These are phyloP conservation scores for Erannis defoliaria DNA, from an alignment of 2,888 invertebrate species.

Conservation along the genomic window DNA sequence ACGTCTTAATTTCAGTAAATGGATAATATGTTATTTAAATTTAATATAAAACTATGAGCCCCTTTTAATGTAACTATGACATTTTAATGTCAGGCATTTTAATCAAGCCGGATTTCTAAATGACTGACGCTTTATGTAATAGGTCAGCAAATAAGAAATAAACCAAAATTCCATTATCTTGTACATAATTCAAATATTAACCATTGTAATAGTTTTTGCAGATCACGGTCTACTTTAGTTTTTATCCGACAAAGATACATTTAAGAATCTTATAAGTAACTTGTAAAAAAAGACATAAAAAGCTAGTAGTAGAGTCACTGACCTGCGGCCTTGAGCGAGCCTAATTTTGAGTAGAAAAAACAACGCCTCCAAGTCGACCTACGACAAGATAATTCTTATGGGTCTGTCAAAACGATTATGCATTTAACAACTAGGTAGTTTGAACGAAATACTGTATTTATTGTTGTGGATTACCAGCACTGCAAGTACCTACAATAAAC, in stretches of 20 bases:
- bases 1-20: too few relatives aligned
- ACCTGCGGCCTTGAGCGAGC: slow-evolving; percentile 28
- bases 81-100: neutral
- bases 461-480: too few relatives aligned
- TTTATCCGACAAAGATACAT: neutral
- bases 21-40: too few relatives aligned
- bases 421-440: slow-evolving; percentile 4
- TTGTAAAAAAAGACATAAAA: slow-evolving; percentile 6
- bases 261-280: neutral
- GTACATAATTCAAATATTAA: neutral
- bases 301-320: slow-evolving; percentile 17
- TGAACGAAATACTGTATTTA: neutral
- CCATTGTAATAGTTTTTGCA: slow-evolving; percentile 1
- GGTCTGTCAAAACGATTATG: slow-evolving; percentile 11
- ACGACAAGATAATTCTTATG: slow-evolving; percentile 33
- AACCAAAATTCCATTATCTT: neutral
- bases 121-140: too few relatives aligned
- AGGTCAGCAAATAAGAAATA: too few relatives aligned
- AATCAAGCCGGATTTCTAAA: neutral
- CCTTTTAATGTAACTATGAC: too few relatives aligned
- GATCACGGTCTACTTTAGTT: slow-evolving; percentile 1
- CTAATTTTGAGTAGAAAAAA: slow-evolving; percentile 24
- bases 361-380: slow-evolving; percentile 26
- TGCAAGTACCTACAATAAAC: neutral
- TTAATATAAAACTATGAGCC: too few relatives aligned